Evolutionary conservation across 2,113 vertebrate genomes (phyloP).

Genomic region (Irena cyanogastra): DNA sequence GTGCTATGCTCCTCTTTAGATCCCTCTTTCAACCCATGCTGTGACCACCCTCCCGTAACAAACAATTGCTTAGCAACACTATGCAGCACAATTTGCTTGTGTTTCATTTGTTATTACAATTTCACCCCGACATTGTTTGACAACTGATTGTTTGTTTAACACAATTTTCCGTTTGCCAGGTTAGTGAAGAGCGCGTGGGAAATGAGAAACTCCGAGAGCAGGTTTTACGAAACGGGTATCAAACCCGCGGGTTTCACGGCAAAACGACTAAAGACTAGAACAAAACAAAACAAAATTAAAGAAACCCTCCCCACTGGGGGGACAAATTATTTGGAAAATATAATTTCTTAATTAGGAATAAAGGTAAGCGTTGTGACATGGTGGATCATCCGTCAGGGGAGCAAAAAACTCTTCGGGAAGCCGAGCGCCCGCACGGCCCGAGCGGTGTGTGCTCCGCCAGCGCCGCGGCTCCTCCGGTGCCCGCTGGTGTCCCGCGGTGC

Average conservation of each 20-base stretch:
- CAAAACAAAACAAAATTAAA: background rate
- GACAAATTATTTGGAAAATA: background rate
- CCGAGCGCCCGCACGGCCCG: background rate
- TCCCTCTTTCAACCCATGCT: constrained; percentile 65
- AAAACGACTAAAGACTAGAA: background rate
- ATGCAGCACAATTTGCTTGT: constrained; percentile 67
- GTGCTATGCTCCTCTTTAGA: constrained; percentile 19
- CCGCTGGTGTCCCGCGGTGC: background rate
- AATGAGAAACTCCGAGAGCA: background rate
- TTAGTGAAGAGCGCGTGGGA: background rate
- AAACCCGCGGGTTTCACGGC: background rate
- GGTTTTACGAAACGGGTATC: background rate
- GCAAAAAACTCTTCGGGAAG: background rate
- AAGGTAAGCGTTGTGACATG: background rate
- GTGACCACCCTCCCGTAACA: constrained; percentile 54
- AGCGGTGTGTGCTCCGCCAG: background rate
- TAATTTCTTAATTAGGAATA: background rate
- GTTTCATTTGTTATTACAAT: constrained; percentile 72
- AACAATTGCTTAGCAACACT: constrained; percentile 76
- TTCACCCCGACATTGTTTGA: constrained; percentile 17
- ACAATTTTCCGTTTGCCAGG: constrained; percentile 15
- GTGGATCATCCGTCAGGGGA: background rate
- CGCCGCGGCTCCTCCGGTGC: background rate
- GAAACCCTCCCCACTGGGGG: background rate
- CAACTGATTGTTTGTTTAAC: constrained; percentile 55